Evolutionary conservation across 2,797 vertebrate genomes (phyloP), one percentile per base, ranked within the genome.

Genomic region (Peromyscus aztecus): DNA sequence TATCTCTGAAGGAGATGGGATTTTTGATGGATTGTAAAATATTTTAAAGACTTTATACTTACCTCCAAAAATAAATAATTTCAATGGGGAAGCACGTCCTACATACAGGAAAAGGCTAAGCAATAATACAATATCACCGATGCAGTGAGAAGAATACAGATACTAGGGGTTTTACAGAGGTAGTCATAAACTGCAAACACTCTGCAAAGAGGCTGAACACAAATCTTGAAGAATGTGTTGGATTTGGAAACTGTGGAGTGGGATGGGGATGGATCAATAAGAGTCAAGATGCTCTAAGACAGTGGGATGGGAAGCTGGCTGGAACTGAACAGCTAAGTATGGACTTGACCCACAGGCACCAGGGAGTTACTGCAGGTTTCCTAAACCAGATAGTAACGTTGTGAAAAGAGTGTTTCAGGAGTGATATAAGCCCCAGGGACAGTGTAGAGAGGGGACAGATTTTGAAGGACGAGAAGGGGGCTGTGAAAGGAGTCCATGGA

Each of bases 21-120:
- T 40, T 57, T 85, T 61, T 76, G 89, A 91, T 34, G 34, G 92
- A 91, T 69, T 61, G 67, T 17, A 92, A 78, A 17, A 14, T 63
- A 77, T 63, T 87, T 87, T 82, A 91, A 84, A 85, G 37, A 29
- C 57, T 57, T 88, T 87, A 82, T 86, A 52, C 82, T 92, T 95
- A 73, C 19, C 69, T 93, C 59, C 24, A 90, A 95, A 88, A 9
- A 67, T 34, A 95, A 88, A 57, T 75, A 82, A 96, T 23, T 93
- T 95, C 69, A 77, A 29, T 14, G 6, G 34, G 16, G 24, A 55
- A n/a, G 86, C 19, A 57, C 92, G 69, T 6, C 40, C 85, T 87
- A 40, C 7, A n/a, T 40, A 3, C 49, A 65, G 31, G 76, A 93
- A 76, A 95, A 43, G 31, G 2, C 21, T n/a, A 80, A 84, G 81